Base-by-base conservation (phyloP, 2,888 invertebrate genomes). In the Melanargia galathea region DNA sequence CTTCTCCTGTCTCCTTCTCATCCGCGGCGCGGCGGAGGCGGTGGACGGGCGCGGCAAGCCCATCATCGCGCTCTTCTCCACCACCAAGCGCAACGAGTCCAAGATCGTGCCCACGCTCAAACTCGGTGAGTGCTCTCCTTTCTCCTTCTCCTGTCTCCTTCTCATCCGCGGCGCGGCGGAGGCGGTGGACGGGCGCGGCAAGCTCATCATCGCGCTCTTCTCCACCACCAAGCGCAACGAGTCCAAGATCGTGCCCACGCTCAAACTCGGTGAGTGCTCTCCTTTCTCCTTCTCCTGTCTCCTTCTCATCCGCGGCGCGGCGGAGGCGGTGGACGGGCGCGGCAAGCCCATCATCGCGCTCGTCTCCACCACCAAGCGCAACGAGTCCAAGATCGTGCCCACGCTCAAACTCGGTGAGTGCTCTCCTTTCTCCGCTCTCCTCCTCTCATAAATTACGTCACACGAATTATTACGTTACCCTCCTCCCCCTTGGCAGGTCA, bases 321-420 rank as follows among this genome's bases (percentile, higher is more conserved):
- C 96, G 0, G 95, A 97, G 79, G 93, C 95, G 2, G 80, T 93
- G 2, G 98, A 98, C 84, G 97, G 97, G 0, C 90, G 90, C 70
- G 98, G 98, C 22, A 97, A 97, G 82, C 97, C 98, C 3, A 97
- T 98, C 78, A 96, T 98, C 71, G 98, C 98, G 1, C 93, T 98
- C 78, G 95, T 96, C 7, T 97, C 98, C 0, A 84, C 88, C 57
- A 95, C 96, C 6, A 95, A 93, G 72, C 95, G 94, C 71, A 97
- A 97, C 1, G 94, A 94, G 74, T 94, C 94, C 75, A 98, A 98
- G 92, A 98, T 98, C 73, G 94, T 95, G 16, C 96, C 97, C 0
- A 92, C 93, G 0, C 92, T 98, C 10, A 96, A 97, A 89, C 83
- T 90, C 78, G 98, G 97, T 97, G 75, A 78, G 83, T 79, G 13